Percentiles rank a stretch among this genome's conserved stretches.
These are phyloP conservation scores for Neoniphon sammara DNA, from an alignment of 2,797 vertebrate species.

Conservation along the genomic window DNA sequence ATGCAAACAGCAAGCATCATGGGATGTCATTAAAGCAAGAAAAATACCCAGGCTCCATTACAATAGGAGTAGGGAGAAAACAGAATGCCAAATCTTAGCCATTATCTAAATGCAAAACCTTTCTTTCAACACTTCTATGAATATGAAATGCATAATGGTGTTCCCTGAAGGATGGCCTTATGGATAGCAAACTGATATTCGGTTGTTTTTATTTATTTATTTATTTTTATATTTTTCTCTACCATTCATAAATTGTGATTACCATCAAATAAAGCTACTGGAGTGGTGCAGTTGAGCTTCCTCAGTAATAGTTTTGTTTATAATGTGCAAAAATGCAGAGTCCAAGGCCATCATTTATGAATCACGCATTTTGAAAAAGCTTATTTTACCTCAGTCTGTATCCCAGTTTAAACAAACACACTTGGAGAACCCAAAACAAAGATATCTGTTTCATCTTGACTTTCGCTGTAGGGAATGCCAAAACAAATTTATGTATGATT, in stretches of 20 bases:
- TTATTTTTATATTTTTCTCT: not conserved
- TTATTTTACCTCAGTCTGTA: constrained; percentile 13
- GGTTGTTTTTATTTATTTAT: constrained; percentile 10
- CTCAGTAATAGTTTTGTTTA: constrained; percentile 49
- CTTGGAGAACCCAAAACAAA: not conserved
- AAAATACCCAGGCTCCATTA: constrained; percentile 67
- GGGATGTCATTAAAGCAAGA: constrained; percentile 79
- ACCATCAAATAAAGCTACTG: constrained; percentile 32
- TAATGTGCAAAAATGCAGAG: constrained; percentile 14
- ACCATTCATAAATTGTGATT: constrained; percentile 43
- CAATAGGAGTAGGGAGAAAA: constrained; percentile 37
- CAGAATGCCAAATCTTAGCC: constrained; percentile 44
- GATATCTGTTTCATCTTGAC: constrained; percentile 11
- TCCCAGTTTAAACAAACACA: constrained; percentile 15
- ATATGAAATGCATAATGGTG: constrained; percentile 49
- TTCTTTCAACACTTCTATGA: constrained; percentile 13
- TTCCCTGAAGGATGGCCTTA: constrained; percentile 10
- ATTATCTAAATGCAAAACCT: constrained; percentile 55
- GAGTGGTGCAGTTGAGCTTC: constrained; percentile 1
- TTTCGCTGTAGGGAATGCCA: not conserved
- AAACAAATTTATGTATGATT: constrained; percentile 34
- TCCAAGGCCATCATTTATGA: constrained; percentile 21
- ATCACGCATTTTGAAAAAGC: constrained; percentile 9
- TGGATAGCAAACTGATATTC: constrained; percentile 32
- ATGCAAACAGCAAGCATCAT: constrained; percentile 81